Conservation (phyloP, 2,113 vertebrate species). For the Ploceus nigricollis region DNA sequence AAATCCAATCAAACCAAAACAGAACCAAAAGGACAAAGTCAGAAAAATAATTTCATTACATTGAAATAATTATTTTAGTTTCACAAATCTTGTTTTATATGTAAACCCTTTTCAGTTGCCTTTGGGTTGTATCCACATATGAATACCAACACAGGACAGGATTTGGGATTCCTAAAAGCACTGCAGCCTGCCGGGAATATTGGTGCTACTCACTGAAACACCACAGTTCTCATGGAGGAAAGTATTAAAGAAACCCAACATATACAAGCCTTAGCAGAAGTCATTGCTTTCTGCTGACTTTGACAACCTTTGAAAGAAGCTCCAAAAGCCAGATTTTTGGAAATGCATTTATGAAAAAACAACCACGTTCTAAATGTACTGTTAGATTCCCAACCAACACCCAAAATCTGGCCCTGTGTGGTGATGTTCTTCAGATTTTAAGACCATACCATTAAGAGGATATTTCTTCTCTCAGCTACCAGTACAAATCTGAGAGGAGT, state of each 20-base stretch:
- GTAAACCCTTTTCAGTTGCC: slow-evolving; percentile 63
- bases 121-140: slow-evolving; percentile 42
- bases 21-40: slow-evolving; percentile 48
- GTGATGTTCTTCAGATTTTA: not conserved
- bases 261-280: not conserved
- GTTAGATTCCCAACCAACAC: not conserved
- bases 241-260: not conserved
- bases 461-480: not conserved
- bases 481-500: not conserved
- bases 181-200: slow-evolving; percentile 50
- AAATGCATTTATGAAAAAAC: not conserved
- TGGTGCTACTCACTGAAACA: not conserved
- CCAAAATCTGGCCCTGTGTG: not conserved
- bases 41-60: slow-evolving; percentile 55
- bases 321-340: not conserved
- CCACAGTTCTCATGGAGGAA: not conserved
- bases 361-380: not conserved
- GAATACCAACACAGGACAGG: not conserved
- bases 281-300: not conserved
- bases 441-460: not conserved
- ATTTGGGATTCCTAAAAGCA: slow-evolving; percentile 34
- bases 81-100: slow-evolving; percentile 13
- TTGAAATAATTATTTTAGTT: not conserved
- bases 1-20: slow-evolving; percentile 51
- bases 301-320: not conserved